phyloP scores from a whole-genome alignment of 2,113 vertebrate species.

The Physeter macrocephalus region DNA sequence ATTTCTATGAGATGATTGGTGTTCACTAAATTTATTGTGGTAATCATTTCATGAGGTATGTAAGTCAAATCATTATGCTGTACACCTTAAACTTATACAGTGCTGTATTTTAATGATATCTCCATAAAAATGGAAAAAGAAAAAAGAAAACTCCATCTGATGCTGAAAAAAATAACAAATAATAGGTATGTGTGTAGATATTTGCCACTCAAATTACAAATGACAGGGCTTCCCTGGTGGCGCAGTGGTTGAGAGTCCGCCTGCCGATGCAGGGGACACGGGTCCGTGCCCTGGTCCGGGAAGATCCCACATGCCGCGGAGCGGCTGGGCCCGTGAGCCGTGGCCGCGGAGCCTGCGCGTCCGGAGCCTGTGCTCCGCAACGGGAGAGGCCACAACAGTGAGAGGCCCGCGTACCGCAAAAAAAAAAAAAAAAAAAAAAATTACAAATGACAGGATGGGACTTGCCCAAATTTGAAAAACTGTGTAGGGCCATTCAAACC shows the following conservation, averaged over 20 bases:
- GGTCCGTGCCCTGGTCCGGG: no score
- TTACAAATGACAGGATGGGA: background rate
- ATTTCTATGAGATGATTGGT: background rate
- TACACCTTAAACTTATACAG: background rate
- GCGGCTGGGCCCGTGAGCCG: no score
- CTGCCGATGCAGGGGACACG: no score
- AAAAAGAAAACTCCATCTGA: background rate
- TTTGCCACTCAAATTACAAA: background rate
- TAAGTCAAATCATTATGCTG: background rate
- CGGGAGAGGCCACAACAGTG: no score
- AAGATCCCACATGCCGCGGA: no score
- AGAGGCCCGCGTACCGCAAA: no score
- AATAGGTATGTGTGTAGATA: background rate
- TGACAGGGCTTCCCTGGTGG: no score
- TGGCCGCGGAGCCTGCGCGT: no score
- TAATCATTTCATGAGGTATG: background rate
- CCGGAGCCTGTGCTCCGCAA: no score
- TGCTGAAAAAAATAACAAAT: background rate
- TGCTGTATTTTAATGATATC: background rate
- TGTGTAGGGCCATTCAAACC: background rate
- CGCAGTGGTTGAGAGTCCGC: no score
- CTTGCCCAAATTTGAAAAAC: background rate
- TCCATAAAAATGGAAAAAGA: background rate
- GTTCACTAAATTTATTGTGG: background rate
- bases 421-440: no score